Evolutionary conservation across 2,888 invertebrate species (phyloP).

Genomic region (Euzetes globulus): DNA sequence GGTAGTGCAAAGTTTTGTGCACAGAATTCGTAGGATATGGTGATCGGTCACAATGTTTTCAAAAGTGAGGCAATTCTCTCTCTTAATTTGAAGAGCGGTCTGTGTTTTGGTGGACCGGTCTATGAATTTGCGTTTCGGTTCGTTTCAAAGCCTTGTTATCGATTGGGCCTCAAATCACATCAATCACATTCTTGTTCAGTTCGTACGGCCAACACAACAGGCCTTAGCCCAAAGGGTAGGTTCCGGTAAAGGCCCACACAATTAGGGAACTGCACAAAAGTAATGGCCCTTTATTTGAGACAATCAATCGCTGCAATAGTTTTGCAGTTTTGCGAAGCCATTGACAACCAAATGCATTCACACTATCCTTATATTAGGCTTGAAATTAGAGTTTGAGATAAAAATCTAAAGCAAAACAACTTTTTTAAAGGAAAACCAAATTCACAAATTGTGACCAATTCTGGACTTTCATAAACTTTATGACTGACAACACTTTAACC

Average conservation of each 20-base stretch:
- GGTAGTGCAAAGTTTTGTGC: neutral
- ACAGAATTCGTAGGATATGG: neutral
- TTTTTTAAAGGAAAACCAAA: neutral
- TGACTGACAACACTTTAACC: neutral
- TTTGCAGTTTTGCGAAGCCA: neutral
- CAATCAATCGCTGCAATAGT: constrained; percentile 8
- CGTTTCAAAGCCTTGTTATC: constrained; percentile 21
- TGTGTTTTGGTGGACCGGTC: constrained; percentile 9
- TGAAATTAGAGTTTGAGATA: neutral
- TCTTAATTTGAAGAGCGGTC: constrained; percentile 5
- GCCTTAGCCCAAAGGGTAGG: constrained; percentile 7
- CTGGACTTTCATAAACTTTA: neutral
- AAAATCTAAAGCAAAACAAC: constrained; percentile 2
- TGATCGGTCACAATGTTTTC: neutral
- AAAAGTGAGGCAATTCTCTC: constrained; percentile 1
- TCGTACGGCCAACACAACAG: neutral
- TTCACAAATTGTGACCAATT: neutral
- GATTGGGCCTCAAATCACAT: constrained; percentile 17
- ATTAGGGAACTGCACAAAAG: neutral
- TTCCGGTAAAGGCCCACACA: neutral
- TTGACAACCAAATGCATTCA: constrained; percentile 12
- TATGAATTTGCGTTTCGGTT: constrained; percentile 19
- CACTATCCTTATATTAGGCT: neutral
- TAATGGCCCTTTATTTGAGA: constrained; percentile 7
- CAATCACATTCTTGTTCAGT: constrained; percentile 13